A percentile compares a stretch with the other conserved stretches of the same genome.
phyloP scores from a whole-genome alignment of 2,888 invertebrate species.

The Didymodactylos carnosus region DNA sequence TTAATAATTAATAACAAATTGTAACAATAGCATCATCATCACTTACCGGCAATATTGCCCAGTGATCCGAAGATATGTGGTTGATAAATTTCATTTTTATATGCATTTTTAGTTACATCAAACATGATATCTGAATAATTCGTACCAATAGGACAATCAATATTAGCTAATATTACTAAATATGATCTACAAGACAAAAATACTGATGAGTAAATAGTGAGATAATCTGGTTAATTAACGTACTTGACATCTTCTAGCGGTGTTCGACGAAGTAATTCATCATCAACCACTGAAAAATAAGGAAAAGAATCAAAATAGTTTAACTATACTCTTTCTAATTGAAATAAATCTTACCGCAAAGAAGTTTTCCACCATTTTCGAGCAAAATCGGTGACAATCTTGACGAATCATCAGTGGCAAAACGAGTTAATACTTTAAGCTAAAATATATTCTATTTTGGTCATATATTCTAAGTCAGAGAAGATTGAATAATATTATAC shows the following conservation, averaged over 20 bases:
- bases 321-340: too few relatives aligned
- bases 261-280: not conserved
- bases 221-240: not conserved
- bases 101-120: not conserved
- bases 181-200: not conserved
- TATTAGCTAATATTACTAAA: not conserved
- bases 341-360: too few relatives aligned
- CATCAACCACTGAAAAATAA: too few relatives aligned
- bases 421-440: not conserved
- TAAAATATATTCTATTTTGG: too few relatives aligned
- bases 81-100: not conserved
- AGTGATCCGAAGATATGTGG: not conserved
- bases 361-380: not conserved
- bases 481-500: not conserved
- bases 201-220: too few relatives aligned
- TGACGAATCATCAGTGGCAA: not conserved
- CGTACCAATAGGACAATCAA: not conserved
- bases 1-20: too few relatives aligned
- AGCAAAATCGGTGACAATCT: not conserved
- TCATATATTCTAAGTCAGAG: too few relatives aligned
- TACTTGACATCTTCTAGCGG: not conserved
- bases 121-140: not conserved
- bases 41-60: not conserved
- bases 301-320: too few relatives aligned
- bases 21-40: too few relatives aligned